Conservation (phyloP, 2,113 vertebrate species). For the Saccopteryx bilineata region DNA sequence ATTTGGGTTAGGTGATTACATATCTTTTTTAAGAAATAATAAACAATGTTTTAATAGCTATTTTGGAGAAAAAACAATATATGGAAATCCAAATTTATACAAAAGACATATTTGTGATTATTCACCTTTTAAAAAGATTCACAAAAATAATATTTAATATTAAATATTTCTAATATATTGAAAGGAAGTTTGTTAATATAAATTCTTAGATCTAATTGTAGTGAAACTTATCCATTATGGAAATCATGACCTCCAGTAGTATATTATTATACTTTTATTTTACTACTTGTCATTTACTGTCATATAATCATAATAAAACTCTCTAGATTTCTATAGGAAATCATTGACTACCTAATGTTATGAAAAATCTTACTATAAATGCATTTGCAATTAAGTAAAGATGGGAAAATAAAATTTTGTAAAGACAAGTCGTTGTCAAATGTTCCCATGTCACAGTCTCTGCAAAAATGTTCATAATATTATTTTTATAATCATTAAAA, state of each 20-base stretch:
- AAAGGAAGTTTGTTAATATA: background rate
- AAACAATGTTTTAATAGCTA: conserved; percentile 13
- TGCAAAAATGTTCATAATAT: conserved; percentile 41
- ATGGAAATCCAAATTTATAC: conserved; percentile 33
- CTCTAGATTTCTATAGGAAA: background rate
- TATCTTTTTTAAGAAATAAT: conserved; percentile 42
- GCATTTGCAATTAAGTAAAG: conserved; percentile 50
- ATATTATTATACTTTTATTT: background rate
- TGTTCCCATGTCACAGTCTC: background rate
- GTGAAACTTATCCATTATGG: background rate
- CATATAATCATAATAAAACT: conserved; percentile 34
- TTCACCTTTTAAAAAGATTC: conserved; percentile 28
- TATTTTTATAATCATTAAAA: conserved; percentile 20
- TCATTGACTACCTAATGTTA: background rate
- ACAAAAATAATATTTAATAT: conserved; percentile 4
- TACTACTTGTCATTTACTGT: background rate
- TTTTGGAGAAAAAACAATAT: background rate
- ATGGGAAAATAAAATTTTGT: conserved; percentile 2
- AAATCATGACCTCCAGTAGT: background rate
- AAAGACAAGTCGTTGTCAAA: background rate
- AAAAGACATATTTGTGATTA: background rate
- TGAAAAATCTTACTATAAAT: background rate
- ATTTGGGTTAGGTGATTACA: background rate
- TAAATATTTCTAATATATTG: background rate
- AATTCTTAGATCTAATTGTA: background rate